Base-by-base conservation (phyloP, 1,140 invertebrate genomes). In the Pygmarrhopalites habei region DNA sequence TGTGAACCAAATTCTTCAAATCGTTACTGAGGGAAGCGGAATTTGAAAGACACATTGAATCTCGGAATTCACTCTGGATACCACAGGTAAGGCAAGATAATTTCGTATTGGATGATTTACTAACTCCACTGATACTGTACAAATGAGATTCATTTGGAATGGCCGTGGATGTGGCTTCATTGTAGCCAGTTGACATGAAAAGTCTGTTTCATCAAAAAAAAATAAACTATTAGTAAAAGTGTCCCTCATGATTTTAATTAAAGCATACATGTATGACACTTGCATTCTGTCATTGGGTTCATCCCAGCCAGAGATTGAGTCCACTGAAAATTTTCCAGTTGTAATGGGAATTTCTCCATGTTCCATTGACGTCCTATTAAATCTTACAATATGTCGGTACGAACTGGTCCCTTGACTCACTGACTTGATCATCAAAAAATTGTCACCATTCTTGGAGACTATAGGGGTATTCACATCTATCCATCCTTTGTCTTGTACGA, bases 241-340 rank as follows among this genome's bases (percentile, higher is more conserved):
- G n/a, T n/a, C n/a, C n/a, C n/a, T n/a, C n/a, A n/a, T n/a, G n/a
- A n/a, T n/a, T n/a, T n/a, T n/a, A n/a, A n/a, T n/a, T n/a, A n/a
- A n/a, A n/a, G n/a, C n/a, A n/a, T n/a, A n/a, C n/a, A n/a, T n/a
- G n/a, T n/a, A n/a, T n/a, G n/a, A n/a, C n/a, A 46, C 82, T 83
- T 77, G 88, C 81, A 91, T 81, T 53, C 80, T 74, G 62, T 84
- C 76, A 46, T 80, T 80, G 29, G 82, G 75, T 60, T 85, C 74
- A 72, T 92, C 85, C 86, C 88, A 93, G 25, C 82, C 79, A 2
- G 91, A 75, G 63, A 96, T 87, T 69, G 86, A 82, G 10, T 82
- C 84, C 19, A 95, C 90, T 60, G 86, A 85, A 74, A 83, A 88
- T 62, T 81, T 79, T 29, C 88, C 89, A 29, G 78, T 80, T 49